A percentile compares a stretch with the other conserved stretches of the same genome.
These are phyloP conservation scores for Drosophila multiciliata DNA, from an alignment of 2,888 invertebrate species.

Conservation along the genomic window DNA sequence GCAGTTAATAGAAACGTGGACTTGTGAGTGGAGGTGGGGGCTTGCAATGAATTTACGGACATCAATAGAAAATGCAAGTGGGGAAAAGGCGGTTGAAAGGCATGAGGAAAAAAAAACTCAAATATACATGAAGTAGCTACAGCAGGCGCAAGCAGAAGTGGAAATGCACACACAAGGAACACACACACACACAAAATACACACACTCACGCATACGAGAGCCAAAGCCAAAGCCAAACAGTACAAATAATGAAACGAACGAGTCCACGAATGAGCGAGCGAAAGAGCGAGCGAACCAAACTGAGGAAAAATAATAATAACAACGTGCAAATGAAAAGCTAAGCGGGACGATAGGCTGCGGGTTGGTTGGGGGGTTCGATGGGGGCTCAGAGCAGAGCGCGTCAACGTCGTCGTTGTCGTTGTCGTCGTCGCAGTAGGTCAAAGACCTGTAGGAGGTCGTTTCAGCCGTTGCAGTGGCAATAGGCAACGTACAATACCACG, in stretches of 20 bases:
- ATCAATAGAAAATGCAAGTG: conserved; percentile 73
- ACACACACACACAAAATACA: conserved; percentile 7
- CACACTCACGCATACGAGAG: conserved; percentile 8
- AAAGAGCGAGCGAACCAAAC: conserved; percentile 29
- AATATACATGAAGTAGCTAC: conserved; percentile 37
- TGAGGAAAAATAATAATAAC: conserved; percentile 58
- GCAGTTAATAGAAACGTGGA: conserved; percentile 2
- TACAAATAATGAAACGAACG: conserved; percentile 16
- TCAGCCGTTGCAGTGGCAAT: conserved; percentile 82
- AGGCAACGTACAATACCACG: conserved; percentile 82
- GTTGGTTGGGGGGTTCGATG: neutral
- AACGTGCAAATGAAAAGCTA: conserved; percentile 71
- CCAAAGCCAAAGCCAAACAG: conserved; percentile 51
- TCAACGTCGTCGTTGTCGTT: conserved; percentile 52
- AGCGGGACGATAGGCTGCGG: conserved; percentile 29
- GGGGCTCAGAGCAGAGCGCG: conserved; percentile 20
- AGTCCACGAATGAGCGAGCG: conserved; percentile 21
- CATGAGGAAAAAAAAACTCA: conserved; percentile 30
- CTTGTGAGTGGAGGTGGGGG: neutral
- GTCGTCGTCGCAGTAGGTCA: conserved; percentile 80
- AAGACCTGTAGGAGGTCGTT: conserved; percentile 85
- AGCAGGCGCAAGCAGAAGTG: conserved; percentile 11
- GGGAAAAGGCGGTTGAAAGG: conserved; percentile 12
- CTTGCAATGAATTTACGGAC: neutral
- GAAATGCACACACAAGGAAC: conserved; percentile 32